A percentile compares a stretch with the other conserved stretches of the same genome.
These are phyloP conservation scores for Rhizomys pruinosus DNA, from an alignment of 2,113 vertebrate genomes.

Conservation along the genomic window DNA sequence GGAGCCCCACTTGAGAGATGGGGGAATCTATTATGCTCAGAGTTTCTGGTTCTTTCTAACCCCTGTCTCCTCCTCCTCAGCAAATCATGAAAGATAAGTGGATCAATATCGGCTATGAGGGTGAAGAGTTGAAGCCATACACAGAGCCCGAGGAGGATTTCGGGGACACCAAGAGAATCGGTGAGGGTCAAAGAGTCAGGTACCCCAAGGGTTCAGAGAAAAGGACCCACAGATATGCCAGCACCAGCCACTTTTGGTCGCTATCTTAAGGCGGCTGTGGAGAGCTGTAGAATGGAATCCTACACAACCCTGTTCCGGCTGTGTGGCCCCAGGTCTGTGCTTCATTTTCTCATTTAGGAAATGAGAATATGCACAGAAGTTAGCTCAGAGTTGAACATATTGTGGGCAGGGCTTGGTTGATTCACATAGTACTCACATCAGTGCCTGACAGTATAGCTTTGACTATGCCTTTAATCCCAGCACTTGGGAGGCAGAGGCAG, in stretches of 20 bases:
- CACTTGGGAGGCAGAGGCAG: no score
- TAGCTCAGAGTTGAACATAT: accelerated
- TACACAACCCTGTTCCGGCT: not conserved
- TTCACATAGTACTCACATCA: not conserved
- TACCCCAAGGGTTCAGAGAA: not conserved
- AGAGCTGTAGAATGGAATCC: not conserved
- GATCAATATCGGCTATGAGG: constrained; percentile 94
- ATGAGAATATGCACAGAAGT: no score
- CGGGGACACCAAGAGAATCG: constrained; percentile 90
- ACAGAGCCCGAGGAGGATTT: constrained; percentile 91
- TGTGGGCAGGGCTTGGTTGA: not conserved
- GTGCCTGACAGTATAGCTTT: not conserved
- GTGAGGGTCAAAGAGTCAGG: constrained; percentile 73
- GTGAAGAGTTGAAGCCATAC: constrained; percentile 93
- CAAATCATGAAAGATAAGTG: constrained; percentile 99
- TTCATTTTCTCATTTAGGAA: not conserved
- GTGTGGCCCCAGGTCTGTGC: no score
- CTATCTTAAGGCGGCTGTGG: accelerated
- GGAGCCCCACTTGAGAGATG: not conserved
- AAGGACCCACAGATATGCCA: not conserved
- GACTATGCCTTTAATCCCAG: not conserved
- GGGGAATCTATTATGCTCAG: not conserved
- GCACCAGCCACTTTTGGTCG: accelerated
- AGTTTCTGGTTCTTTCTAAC: not conserved
- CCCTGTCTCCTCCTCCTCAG: constrained; percentile 74